Conservation (phyloP, 2,888 invertebrate genomes). For the Drosophila mimetica region DNA sequence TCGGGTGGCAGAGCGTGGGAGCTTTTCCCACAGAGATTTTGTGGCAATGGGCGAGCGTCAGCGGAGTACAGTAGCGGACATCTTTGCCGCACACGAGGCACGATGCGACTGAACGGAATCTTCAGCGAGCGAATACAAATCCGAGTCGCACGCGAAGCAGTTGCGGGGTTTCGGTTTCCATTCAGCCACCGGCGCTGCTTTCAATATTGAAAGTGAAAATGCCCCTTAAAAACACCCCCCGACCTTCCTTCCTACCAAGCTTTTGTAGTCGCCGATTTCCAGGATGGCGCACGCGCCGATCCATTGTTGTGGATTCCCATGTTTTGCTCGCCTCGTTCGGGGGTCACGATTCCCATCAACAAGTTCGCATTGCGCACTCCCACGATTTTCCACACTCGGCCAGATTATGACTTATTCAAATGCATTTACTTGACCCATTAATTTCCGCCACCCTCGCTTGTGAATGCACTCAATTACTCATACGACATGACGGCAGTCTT, state of each 20-base stretch:
- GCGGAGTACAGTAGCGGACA: conserved; percentile 39
- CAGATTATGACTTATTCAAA: conserved; percentile 51
- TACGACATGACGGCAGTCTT: conserved; percentile 30
- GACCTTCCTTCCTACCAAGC: neutral
- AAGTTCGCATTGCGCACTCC: conserved; percentile 50
- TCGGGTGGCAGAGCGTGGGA: conserved; percentile 6
- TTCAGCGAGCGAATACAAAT: conserved; percentile 29
- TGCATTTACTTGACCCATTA: conserved; percentile 44
- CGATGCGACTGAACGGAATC: conserved; percentile 60
- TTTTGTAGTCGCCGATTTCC: conserved; percentile 37
- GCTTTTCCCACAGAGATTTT: conserved; percentile 10
- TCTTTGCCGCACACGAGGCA: conserved; percentile 55
- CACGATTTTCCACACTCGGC: conserved; percentile 10
- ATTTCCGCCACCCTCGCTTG: conserved; percentile 7
- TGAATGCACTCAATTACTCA: conserved; percentile 38
- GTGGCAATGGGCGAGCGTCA: conserved; percentile 2
- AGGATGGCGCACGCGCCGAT: conserved; percentile 29
- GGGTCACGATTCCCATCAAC: conserved; percentile 51
- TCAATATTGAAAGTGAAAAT: conserved; percentile 68
- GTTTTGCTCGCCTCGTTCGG: conserved; percentile 67
- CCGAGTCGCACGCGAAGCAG: conserved; percentile 31
- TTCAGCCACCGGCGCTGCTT: conserved; percentile 47
- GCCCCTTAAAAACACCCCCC: neutral
- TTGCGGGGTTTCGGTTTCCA: conserved; percentile 58
- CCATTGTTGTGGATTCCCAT: conserved; percentile 18